A percentile compares a stretch with the other conserved stretches of the same genome.
Conservation (phyloP, 2,113 vertebrate genomes). For the Dunckerocampus dactyliophorus region DNA sequence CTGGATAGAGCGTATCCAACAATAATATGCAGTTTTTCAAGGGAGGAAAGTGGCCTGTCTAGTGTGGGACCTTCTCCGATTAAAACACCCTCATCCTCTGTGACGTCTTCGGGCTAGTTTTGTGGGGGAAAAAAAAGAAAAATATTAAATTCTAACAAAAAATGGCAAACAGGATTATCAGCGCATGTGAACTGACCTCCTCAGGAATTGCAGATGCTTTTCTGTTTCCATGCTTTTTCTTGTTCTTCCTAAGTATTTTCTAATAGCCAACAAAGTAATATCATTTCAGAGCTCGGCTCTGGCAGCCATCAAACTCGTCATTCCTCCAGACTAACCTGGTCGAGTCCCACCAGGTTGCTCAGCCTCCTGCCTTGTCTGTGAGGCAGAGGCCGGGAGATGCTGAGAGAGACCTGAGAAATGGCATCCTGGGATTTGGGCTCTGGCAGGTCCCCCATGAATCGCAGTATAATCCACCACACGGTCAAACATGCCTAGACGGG, state of each 20-base stretch:
- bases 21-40: slow-evolving; percentile 93
- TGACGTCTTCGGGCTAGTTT: slow-evolving; percentile 45
- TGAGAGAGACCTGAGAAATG: slow-evolving; percentile 20
- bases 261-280: slow-evolving; percentile 3
- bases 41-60: slow-evolving; percentile 79
- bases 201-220: slow-evolving; percentile 60
- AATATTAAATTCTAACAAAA: background rate
- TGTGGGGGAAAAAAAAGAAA: background rate
- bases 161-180: background rate
- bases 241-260: slow-evolving; percentile 69
- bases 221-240: slow-evolving; percentile 57
- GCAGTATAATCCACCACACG: slow-evolving; percentile 83
- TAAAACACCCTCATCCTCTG: slow-evolving; percentile 67
- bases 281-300: too few relatives aligned
- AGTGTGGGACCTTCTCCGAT: slow-evolving; percentile 73
- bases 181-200: slow-evolving; percentile 49
- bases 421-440: slow-evolving; percentile 70
- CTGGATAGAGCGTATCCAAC: slow-evolving; percentile 80
- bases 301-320: background rate
- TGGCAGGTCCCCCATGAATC: slow-evolving; percentile 91
- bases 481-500: slow-evolving; percentile 78
- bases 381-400: slow-evolving; percentile 16
- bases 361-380: slow-evolving; percentile 55
- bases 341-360: slow-evolving; percentile 69
- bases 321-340: slow-evolving; percentile 58